Evolutionary conservation across 1,140 invertebrate genomes (phyloP), one percentile per base, ranked within the genome.

Genomic region (Lepidostoma basale): DNA sequence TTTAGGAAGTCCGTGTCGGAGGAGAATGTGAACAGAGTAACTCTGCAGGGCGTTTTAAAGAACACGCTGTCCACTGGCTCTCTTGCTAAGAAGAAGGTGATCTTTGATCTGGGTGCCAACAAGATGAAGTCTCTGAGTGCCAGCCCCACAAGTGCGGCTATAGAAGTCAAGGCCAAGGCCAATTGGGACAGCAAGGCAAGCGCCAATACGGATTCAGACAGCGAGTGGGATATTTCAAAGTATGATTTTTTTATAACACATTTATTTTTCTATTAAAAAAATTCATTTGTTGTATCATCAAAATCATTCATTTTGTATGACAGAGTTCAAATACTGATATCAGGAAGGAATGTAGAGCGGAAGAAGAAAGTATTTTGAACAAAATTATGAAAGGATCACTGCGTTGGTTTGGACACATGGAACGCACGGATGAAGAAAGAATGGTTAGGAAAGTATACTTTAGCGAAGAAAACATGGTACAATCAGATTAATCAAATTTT

Each of bases 11-110:
- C 59, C 1, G 23, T 65, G 25, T 81, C 79, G 12, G 77, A 77
- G 44, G 78, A 82, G 30, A 79, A 78, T 67, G 62, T 79, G 10
- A 63, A 69, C 12, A 75, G 62, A 42, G 10, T 60, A 14, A 22
- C 66, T 10, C 79, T 79, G 6, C 87, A 84, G 78, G 81, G 87
- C 56, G 85, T 87, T 23, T 70, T 88, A 10, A 88, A 87, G 79
- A 81, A 80, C 69, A 78, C 80, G 12, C 78, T 77, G 36, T 85
- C 85, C 3, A 78, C 77, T 6, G 79, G 80, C 26, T 84, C 77
- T 25, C 75, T 85, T 20, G 78, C 82, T 23, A 88, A 87, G 54
- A 88, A 88, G 69, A 87, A 85, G 77, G 86, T 88, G 1, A 70
- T 85, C 33, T 88, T 88, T 70, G 83, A 87, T 76, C 78, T 88